Conservation (phyloP, 2,888 invertebrate species). For the Euproctis similis region DNA sequence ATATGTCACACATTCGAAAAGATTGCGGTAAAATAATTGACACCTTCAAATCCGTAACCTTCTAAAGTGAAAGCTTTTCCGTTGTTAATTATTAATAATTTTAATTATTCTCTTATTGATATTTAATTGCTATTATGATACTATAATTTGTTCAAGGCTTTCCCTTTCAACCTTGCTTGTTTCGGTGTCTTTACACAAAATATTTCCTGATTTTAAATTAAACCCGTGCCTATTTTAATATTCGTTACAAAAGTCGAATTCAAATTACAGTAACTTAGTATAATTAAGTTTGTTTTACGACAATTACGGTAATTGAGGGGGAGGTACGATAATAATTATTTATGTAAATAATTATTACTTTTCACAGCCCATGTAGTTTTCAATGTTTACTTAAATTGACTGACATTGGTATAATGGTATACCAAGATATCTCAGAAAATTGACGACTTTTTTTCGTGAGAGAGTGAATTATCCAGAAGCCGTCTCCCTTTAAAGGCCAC, state of each 20-base stretch:
- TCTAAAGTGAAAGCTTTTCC: too few relatives aligned
- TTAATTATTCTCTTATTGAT: constrained; percentile 26
- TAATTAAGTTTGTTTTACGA: constrained; percentile 29
- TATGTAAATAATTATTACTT: constrained; percentile 25
- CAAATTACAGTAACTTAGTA: constrained; percentile 18
- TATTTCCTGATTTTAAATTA: constrained; percentile 13
- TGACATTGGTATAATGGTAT: too few relatives aligned
- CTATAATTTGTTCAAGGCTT: constrained; percentile 11
- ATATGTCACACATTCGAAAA: too few relatives aligned
- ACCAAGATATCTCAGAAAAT: too few relatives aligned
- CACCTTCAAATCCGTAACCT: too few relatives aligned
- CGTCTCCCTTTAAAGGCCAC: too few relatives aligned
- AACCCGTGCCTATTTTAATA: constrained; percentile 18
- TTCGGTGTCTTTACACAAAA: constrained; percentile 4
- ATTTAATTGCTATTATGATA: constrained; percentile 14
- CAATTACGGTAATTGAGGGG: constrained; percentile 25
- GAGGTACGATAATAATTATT: constrained; percentile 24
- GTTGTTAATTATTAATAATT: constrained; percentile 42
- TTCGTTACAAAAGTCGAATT: constrained; percentile 16
- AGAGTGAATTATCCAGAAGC: too few relatives aligned
- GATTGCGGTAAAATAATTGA: too few relatives aligned
- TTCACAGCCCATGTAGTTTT: constrained; percentile 25
- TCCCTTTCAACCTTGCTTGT: constrained; percentile 7
- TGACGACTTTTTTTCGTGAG: too few relatives aligned
- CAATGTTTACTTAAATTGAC: constrained; percentile 14